Percentiles rank a stretch among this genome's conserved stretches.
phyloP scores from a whole-genome alignment of 2,888 invertebrate genomes.

The Polydrusus tereticollis region DNA sequence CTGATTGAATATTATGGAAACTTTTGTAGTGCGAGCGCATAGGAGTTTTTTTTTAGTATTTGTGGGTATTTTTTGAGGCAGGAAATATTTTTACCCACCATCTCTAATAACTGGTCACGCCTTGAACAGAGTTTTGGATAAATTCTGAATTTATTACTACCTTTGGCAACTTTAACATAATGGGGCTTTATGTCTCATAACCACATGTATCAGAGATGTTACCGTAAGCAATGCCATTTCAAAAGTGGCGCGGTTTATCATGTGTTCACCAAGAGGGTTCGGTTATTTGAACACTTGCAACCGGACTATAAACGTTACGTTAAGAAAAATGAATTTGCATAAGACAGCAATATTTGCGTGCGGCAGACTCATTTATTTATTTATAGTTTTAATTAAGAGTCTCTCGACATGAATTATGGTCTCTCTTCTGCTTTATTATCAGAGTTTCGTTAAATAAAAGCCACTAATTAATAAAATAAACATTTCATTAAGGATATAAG shows the following conservation, averaged over 20 bases:
- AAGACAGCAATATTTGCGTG: constrained; percentile 60
- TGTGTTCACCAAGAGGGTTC: too few relatives aligned
- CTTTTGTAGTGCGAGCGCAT: background rate
- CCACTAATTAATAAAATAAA: constrained; percentile 24
- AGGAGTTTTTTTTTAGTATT: background rate
- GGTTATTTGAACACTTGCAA: background rate
- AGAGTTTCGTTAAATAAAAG: constrained; percentile 16
- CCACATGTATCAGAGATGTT: too few relatives aligned
- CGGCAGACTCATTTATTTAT: constrained; percentile 57
- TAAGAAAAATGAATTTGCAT: constrained; percentile 53
- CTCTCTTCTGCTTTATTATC: constrained; percentile 37
- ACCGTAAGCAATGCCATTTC: too few relatives aligned
- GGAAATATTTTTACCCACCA: too few relatives aligned
- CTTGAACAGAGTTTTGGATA: too few relatives aligned
- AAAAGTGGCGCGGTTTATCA: too few relatives aligned
- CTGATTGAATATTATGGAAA: constrained; percentile 20
- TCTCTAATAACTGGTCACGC: too few relatives aligned
- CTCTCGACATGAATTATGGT: constrained; percentile 45
- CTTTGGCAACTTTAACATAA: too few relatives aligned
- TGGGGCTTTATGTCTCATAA: too few relatives aligned
- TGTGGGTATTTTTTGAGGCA: background rate
- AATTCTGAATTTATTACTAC: too few relatives aligned
- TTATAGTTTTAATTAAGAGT: constrained; percentile 59
- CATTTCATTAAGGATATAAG: background rate
- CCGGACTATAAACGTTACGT: constrained; percentile 4